phyloP scores from a whole-genome alignment of 2,797 vertebrate genomes.

The Chanos chanos region DNA sequence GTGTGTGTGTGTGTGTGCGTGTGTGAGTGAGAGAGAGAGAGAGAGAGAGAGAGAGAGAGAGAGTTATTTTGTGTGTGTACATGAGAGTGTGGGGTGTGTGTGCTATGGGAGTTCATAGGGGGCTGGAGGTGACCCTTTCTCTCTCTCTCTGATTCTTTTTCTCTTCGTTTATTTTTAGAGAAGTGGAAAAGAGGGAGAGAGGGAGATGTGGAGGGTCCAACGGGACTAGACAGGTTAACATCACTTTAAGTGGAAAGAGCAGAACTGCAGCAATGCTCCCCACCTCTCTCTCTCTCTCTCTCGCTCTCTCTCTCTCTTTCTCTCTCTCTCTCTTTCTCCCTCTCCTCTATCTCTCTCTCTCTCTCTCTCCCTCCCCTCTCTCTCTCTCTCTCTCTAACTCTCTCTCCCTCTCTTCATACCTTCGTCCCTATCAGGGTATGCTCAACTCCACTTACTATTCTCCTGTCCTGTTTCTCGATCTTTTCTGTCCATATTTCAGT shows the following conservation, averaged over 20 bases:
- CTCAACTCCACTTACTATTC: neutral
- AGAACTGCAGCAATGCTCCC: constrained; percentile 6
- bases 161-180: constrained; percentile 56
- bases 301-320: neutral
- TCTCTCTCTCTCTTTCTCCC: no score
- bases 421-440: no score
- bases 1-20: neutral
- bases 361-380: no score
- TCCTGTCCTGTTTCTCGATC: neutral
- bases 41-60: no score
- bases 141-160: constrained; percentile 7
- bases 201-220: constrained; percentile 35
- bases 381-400: no score
- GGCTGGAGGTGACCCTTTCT: constrained; percentile 5
- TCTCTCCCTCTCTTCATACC: no score
- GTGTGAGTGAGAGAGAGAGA: no score
- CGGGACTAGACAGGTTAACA: constrained; percentile 58
- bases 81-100: neutral
- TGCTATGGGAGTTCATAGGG: neutral
- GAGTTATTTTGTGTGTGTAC: no score
- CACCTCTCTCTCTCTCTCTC: constrained; percentile 13
- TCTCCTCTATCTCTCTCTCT: no score
- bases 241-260: constrained; percentile 60
- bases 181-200: constrained; percentile 7
- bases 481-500: no score